Base-by-base conservation (phyloP, 1,140 invertebrate genomes). In the Saccostrea glomerata region DNA sequence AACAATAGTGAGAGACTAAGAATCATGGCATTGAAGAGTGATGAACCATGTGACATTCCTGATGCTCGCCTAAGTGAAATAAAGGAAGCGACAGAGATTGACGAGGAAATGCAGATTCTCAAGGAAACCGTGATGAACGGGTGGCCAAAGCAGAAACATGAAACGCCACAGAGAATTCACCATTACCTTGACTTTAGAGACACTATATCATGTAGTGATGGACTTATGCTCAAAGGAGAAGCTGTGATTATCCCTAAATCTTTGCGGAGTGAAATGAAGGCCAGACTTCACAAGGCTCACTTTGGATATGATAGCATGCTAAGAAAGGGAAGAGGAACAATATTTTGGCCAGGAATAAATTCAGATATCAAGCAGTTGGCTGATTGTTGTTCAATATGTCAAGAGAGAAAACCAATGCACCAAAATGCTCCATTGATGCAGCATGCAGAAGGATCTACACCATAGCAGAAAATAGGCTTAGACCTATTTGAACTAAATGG, bases 321-420 rank as follows among this genome's bases (percentile, higher is more conserved):
- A 30, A 20, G 87, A 40, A 86, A 92, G 9, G 92, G 92, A 9
- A 55, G 89, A 0, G 83, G 77, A 54, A 88, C 86, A 0, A 86
- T 93, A 36, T 93, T 87, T 63, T 93, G 93, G 93, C 91, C 91
- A 1, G 85, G 90, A 9, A 92, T 93, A 70, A 66, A 82, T n/a
- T 11, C 85, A n/a, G 87, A 93, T 25, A 91, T 93, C 15, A 88
- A 84, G 25, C 89, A 91, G 30, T 36, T 83, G 6, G 90, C 84
- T n/a, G n/a, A n/a, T n/a, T n/a, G n/a, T n/a, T n/a, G n/a, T n/a
- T n/a, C n/a, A n/a, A n/a, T n/a, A n/a, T n/a, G n/a, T n/a, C n/a
- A n/a, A n/a, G n/a, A n/a, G n/a, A n/a, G n/a, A n/a, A n/a, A n/a
- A n/a, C n/a, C n/a, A n/a, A n/a, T n/a, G n/a, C n/a, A n/a, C n/a